These are phyloP conservation scores for Drosophila conformis DNA, from an alignment of 2,888 invertebrate genomes.

Conservation along the genomic window DNA sequence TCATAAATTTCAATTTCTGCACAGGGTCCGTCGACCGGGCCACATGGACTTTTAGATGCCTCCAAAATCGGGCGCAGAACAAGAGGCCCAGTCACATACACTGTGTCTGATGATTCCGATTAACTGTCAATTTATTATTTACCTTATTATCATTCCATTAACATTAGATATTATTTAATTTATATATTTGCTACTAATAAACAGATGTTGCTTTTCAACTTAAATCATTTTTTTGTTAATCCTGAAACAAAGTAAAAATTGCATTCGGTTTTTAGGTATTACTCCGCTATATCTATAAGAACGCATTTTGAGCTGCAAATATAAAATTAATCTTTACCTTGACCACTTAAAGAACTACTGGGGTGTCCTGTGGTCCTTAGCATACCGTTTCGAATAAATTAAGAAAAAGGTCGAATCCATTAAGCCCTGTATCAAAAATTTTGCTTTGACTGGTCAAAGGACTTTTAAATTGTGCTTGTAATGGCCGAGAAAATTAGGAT, in stretches of 20 bases:
- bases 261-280: not conserved
- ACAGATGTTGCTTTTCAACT: not conserved
- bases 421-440: too few relatives aligned
- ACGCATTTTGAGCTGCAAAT: not conserved
- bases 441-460: too few relatives aligned
- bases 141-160: slow-evolving; percentile 9
- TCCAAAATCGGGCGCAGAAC: slow-evolving; percentile 23
- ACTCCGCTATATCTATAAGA: not conserved
- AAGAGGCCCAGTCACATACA: slow-evolving; percentile 21
- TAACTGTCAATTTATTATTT: slow-evolving; percentile 16
- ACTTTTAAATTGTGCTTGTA: too few relatives aligned
- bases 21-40: slow-evolving; percentile 41
- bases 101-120: slow-evolving; percentile 66
- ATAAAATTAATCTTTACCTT: too few relatives aligned
- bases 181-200: not conserved
- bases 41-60: slow-evolving; percentile 37
- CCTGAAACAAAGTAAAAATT: not conserved
- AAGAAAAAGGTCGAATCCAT: not conserved
- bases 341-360: not conserved
- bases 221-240: not conserved
- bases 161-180: not conserved
- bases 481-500: too few relatives aligned
- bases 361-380: rapidly evolving
- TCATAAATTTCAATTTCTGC: not conserved
- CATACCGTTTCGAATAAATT: not conserved